A percentile compares a stretch with the other conserved stretches of the same genome.
These are phyloP conservation scores for Grapholita molesta DNA, from an alignment of 1,140 invertebrate species.

Conservation along the genomic window DNA sequence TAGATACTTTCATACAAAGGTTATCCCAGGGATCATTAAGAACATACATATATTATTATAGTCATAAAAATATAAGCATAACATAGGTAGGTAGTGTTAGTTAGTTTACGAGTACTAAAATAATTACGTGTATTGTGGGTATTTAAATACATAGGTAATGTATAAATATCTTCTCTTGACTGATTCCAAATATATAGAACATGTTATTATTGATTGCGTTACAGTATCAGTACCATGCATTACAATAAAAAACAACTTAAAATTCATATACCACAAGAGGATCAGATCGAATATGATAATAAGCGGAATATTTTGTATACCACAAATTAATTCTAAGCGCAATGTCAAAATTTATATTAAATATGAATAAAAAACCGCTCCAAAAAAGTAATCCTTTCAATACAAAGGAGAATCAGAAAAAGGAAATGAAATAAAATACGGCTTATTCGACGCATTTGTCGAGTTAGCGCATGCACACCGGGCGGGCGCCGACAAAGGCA, in stretches of 20 bases:
- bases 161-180: too few species aligned
- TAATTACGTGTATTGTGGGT: too few species aligned
- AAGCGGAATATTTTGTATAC: background rate
- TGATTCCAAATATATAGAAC: too few species aligned
- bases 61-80: too few species aligned
- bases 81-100: too few species aligned
- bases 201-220: background rate
- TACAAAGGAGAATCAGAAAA: conserved; percentile 62
- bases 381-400: conserved; percentile 41
- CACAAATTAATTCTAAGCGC: conserved; percentile 16
- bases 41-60: too few species aligned
- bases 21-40: too few species aligned
- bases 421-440: conserved; percentile 72
- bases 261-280: background rate
- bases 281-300: background rate
- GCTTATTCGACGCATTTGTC: conserved; percentile 74
- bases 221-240: background rate
- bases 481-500: conserved; percentile 72
- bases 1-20: background rate
- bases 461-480: conserved; percentile 73
- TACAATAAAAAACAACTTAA: background rate
- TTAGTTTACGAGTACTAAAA: too few species aligned
- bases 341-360: background rate
- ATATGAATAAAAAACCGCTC: background rate
- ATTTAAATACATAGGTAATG: too few species aligned